These are phyloP conservation scores for Coregonus sp. DNA, from an alignment of 2,797 vertebrate genomes.

Conservation along the genomic window DNA sequence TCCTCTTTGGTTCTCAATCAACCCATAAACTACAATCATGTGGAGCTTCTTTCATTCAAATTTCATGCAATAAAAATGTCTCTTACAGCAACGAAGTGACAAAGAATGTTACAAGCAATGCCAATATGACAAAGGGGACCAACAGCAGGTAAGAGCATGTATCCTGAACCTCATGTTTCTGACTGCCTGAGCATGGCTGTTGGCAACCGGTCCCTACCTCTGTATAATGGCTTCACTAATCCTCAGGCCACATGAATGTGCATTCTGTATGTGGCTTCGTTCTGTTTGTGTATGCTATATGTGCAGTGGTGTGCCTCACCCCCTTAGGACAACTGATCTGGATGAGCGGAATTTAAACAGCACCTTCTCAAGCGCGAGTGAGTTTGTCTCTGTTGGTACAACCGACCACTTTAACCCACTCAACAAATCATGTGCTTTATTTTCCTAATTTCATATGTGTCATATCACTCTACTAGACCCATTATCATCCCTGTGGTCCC, in stretches of 20 bases:
- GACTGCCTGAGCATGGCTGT: background rate
- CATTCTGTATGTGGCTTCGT: slow-evolving; percentile 24
- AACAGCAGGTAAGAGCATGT: slow-evolving; percentile 46
- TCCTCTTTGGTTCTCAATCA: background rate
- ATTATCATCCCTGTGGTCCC: no score
- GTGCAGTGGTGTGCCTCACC: slow-evolving; percentile 66
- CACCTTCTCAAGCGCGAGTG: slow-evolving; percentile 61
- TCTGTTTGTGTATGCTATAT: slow-evolving; percentile 39
- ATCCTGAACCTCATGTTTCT: slow-evolving; percentile 1
- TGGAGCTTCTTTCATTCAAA: background rate
- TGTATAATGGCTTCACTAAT: slow-evolving; percentile 25
- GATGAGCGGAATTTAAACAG: slow-evolving; percentile 43
- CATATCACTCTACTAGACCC: no score
- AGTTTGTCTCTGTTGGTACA: slow-evolving; percentile 53
- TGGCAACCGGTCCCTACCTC: background rate
- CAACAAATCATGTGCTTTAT: background rate
- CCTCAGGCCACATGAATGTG: background rate
- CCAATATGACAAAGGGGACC: slow-evolving; percentile 44
- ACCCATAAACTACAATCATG: slow-evolving; percentile 3
- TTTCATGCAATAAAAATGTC: slow-evolving; percentile 5
- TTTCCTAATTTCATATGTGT: background rate
- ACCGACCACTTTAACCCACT: background rate
- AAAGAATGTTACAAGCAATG: slow-evolving; percentile 9
- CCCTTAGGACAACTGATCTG: slow-evolving; percentile 48
- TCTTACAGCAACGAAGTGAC: slow-evolving; percentile 12